Evolutionary conservation across 2,113 vertebrate genomes (phyloP).

Genomic region (Eudyptes chrysolophus): DNA sequence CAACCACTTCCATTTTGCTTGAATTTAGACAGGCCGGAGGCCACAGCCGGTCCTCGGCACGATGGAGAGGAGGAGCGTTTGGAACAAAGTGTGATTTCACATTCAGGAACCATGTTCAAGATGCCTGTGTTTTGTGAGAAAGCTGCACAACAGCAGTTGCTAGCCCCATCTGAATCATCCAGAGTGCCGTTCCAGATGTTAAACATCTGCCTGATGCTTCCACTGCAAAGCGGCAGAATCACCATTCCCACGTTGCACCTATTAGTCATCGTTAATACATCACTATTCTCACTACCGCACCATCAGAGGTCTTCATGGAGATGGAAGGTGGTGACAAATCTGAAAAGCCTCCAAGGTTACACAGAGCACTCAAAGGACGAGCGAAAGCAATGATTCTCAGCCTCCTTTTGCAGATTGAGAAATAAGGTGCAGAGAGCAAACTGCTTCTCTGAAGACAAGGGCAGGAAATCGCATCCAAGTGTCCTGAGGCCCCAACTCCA

Average conservation of each 20-base stretch:
- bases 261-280: accelerated
- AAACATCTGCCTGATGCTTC: not conserved
- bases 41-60: accelerated
- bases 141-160: not conserved
- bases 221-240: not conserved
- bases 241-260: accelerated
- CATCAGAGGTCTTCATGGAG: not conserved
- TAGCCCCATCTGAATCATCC: accelerated
- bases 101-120: not conserved
- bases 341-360: not conserved
- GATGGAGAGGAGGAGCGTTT: accelerated
- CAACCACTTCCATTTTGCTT: not conserved
- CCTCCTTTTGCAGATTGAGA: not conserved
- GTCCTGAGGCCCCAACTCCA: not conserved
- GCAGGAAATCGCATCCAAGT: not conserved
- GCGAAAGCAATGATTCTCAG: not conserved
- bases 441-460: not conserved
- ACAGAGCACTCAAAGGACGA: not conserved
- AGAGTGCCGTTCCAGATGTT: not conserved
- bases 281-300: not conserved
- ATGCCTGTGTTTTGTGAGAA: not conserved
- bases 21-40: not conserved
- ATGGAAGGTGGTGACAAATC: not conserved
- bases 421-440: not conserved
- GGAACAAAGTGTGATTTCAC: not conserved